Evolutionary conservation across 2,888 invertebrate genomes (phyloP), one percentile per base, ranked within the genome.

Genomic region (Tachina grossa): DNA sequence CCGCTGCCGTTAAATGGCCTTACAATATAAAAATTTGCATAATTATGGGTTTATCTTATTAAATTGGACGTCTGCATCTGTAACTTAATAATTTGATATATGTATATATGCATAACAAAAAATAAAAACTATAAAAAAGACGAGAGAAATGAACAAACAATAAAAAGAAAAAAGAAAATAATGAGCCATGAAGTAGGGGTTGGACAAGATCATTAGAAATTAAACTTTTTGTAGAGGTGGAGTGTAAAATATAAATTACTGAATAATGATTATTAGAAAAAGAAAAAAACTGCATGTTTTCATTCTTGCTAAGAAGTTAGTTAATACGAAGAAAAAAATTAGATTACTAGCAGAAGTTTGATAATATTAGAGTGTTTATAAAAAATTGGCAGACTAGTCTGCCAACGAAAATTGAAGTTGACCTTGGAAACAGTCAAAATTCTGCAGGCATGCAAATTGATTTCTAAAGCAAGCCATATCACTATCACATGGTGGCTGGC

Each of bases 1-100:
- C 85, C 83, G 85, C 85, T 83, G 85, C 83, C 79, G 47, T 85
- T 76, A 80, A 85, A 83, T 83, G 83, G 83, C 76, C 85, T 66
- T 72, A 83, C 75, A 75, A 80, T 68, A 66, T 55, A 66, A 4
- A 53, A 81, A 85, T 85, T 85, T 85, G 85, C 85, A 85, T 85
- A 85, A 85, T 85, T 85, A 85, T 85, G 79, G 85, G 83, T 85
- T 81, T 85, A 83, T 85, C 85, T 85, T 65, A 83, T 80, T 85
- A 85, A 85, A 83, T 85, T 83, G 85, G 66, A 85, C 85, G 85
- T 85, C 83, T 83, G 83, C 66, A 79, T 82, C 84, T 80, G 84
- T 85, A 74, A 61, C 82, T 78, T 77, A 77, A 76, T 77, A 83
- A 83, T 83, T 77, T 83, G 39, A 77, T 83, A n/a, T n/a, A n/a